These are phyloP conservation scores for Cyclargus thomasi DNA, from an alignment of 1,140 invertebrate species.

Conservation along the genomic window DNA sequence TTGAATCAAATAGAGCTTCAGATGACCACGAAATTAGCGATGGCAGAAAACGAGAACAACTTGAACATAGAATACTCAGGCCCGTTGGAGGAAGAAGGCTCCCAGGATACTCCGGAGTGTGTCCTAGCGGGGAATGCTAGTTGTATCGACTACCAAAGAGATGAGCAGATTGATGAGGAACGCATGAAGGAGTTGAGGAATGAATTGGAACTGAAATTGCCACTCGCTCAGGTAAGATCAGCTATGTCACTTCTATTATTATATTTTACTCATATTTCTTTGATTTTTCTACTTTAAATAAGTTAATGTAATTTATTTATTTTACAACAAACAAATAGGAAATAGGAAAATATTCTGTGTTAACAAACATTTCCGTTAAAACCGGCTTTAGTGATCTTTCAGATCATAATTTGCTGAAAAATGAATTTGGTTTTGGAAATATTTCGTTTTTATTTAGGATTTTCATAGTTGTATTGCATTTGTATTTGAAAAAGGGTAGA, in stretches of 20 bases:
- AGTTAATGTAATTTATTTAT: too few species aligned
- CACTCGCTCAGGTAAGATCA: conserved; percentile 77
- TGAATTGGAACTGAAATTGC: conserved; percentile 82
- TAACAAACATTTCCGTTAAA: too few species aligned
- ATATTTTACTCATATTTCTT: not conserved
- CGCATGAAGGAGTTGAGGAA: conserved; percentile 82
- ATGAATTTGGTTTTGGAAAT: too few species aligned
- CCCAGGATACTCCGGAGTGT: conserved; percentile 45
- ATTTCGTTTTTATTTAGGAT: too few species aligned
- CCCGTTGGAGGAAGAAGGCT: conserved; percentile 45
- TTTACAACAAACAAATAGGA: too few species aligned
- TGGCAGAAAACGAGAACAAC: conserved; percentile 73
- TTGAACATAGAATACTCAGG: conserved; percentile 70
- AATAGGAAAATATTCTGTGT: too few species aligned
- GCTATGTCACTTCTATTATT: too few species aligned
- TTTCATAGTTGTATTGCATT: too few species aligned
- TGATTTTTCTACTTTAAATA: not conserved
- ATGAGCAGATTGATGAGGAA: conserved; percentile 81
- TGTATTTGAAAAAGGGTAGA: too few species aligned
- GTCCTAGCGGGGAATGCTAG: conserved; percentile 57
- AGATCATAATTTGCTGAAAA: too few species aligned
- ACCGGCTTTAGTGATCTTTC: too few species aligned
- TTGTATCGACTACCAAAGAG: conserved; percentile 64
- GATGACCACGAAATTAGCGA: conserved; percentile 66
- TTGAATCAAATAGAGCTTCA: conserved; percentile 61